Evolutionary conservation across 2,797 vertebrate genomes (phyloP).

Genomic region (Spinus olivaceus): DNA sequence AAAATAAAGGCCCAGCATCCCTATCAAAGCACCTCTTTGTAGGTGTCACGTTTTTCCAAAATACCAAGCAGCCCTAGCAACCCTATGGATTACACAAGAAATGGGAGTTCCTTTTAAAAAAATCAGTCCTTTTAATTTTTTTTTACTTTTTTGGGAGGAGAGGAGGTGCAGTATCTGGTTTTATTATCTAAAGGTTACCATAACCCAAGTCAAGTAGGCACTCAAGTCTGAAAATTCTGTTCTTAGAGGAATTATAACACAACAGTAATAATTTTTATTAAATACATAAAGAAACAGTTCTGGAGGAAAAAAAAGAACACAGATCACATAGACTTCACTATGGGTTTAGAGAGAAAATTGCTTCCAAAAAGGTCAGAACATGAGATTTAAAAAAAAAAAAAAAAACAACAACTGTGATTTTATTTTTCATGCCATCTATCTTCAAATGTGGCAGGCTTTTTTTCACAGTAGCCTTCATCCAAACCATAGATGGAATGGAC

Average conservation of each 20-base stretch:
- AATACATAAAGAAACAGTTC: background rate
- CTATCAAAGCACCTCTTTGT: background rate
- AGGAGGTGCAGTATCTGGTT: background rate
- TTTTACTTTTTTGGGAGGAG: background rate
- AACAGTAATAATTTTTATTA: conserved; percentile 28
- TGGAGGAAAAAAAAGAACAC: background rate
- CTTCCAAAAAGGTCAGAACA: conserved; percentile 36
- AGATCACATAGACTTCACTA: background rate
- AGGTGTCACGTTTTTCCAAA: background rate
- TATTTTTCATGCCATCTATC: conserved; percentile 13
- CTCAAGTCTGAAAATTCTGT: background rate
- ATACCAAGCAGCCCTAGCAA: background rate
- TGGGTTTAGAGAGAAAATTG: conserved; percentile 19
- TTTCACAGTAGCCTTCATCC: background rate
- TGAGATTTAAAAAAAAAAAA: background rate
- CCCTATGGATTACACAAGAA: background rate
- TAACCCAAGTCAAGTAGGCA: background rate
- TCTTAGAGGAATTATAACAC: background rate
- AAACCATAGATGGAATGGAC: background rate
- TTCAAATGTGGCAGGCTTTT: background rate
- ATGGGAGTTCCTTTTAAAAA: background rate
- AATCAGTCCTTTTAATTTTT: background rate
- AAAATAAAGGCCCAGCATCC: background rate
- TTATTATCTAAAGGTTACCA: background rate
- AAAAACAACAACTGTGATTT: background rate